Evolutionary conservation across 2,888 invertebrate species (phyloP).

Genomic region (Eutolmus rufibarbis): DNA sequence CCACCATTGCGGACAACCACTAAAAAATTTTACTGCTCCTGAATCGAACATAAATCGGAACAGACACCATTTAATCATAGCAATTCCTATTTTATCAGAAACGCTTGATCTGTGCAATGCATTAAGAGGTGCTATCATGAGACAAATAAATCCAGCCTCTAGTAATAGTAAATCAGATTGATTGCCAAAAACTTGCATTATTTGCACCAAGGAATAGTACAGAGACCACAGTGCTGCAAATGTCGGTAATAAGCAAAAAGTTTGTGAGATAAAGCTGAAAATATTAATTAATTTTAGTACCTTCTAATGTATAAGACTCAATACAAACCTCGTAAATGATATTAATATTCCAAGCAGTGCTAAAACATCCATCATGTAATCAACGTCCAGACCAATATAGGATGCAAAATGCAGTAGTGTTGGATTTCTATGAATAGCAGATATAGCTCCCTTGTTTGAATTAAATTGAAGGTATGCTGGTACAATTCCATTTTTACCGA

Average conservation of each 20-base stretch:
- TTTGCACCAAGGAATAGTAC: conserved; percentile 78
- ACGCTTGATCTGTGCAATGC: conserved; percentile 53
- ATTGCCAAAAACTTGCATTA: conserved; percentile 68
- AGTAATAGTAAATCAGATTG: conserved; percentile 75
- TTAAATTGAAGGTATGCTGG: conserved; percentile 67
- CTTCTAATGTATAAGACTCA: background rate
- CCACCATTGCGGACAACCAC: conserved; percentile 81
- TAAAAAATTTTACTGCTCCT: conserved; percentile 75
- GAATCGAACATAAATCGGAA: conserved; percentile 76
- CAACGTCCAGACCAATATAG: conserved; percentile 70
- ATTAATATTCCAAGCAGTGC: conserved; percentile 70
- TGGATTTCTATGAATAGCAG: conserved; percentile 67
- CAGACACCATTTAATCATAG: conserved; percentile 71
- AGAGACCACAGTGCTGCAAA: conserved; percentile 73
- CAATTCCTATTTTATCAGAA: conserved; percentile 48
- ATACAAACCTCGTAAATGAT: conserved; percentile 70
- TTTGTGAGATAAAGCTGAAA: conserved; percentile 68
- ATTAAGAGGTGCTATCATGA: conserved; percentile 73
- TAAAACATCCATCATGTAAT: conserved; percentile 73
- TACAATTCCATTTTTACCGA: conserved; percentile 77
- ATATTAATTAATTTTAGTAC: background rate
- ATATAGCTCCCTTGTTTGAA: conserved; percentile 52
- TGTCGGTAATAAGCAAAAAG: conserved; percentile 67
- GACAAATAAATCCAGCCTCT: conserved; percentile 75
- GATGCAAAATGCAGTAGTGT: conserved; percentile 73